Conservation (phyloP, 2,888 invertebrate genomes). For the Xylota segnis region DNA sequence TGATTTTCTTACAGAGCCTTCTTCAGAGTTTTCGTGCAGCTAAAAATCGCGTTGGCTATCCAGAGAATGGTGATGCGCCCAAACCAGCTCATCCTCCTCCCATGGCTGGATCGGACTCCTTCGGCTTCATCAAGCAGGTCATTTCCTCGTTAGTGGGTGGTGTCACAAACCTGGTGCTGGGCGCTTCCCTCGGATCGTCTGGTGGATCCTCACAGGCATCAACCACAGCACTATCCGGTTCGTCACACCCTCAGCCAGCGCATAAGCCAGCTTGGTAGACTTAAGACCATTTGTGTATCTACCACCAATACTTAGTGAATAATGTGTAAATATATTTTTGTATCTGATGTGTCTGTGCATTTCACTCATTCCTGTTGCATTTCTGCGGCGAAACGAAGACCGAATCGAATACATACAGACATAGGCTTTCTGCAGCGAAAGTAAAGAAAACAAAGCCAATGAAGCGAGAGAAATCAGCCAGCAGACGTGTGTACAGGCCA, state of each 20-base stretch:
- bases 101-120: slow-evolving; percentile 80
- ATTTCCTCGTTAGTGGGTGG: slow-evolving; percentile 82
- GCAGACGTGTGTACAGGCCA: slow-evolving; percentile 21
- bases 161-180: slow-evolving; percentile 81
- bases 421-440: slow-evolving; percentile 48
- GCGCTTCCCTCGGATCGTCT: slow-evolving; percentile 82
- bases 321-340: slow-evolving; percentile 60
- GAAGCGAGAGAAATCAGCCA: slow-evolving; percentile 54
- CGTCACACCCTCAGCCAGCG: slow-evolving; percentile 68
- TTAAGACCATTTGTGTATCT: slow-evolving; percentile 29
- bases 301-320: slow-evolving; percentile 26
- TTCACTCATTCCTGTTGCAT: slow-evolving; percentile 48
- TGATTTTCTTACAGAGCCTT: slow-evolving; percentile 81
- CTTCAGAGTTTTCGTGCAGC: slow-evolving; percentile 81
- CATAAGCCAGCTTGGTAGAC: slow-evolving; percentile 65
- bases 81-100: slow-evolving; percentile 21
- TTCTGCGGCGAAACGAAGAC: slow-evolving; percentile 19
- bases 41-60: slow-evolving; percentile 79
- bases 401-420: slow-evolving; percentile 5
- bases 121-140: slow-evolving; percentile 82
- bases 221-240: slow-evolving; percentile 78
- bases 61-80: slow-evolving; percentile 65
- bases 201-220: slow-evolving; percentile 83
- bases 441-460: slow-evolving; percentile 48
- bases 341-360: slow-evolving; percentile 7